Conservation (phyloP, 1,140 invertebrate species). For the Nephila pilipes region DNA sequence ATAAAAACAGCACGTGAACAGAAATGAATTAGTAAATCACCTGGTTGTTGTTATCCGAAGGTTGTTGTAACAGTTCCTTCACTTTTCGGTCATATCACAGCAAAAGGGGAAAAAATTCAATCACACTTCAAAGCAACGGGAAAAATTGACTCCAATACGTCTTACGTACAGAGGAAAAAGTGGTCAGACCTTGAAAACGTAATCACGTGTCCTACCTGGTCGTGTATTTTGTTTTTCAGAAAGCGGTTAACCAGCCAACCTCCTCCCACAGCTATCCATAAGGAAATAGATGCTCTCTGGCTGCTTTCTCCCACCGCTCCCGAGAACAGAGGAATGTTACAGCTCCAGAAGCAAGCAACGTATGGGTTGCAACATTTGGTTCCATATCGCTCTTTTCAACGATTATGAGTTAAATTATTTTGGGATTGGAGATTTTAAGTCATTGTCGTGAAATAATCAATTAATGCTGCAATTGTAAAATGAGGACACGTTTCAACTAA, state of each 20-base stretch:
- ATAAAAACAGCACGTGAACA: not conserved
- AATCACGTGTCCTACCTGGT: slow-evolving; percentile 27
- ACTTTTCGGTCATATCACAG: not conserved
- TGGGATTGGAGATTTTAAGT: too few relatives aligned
- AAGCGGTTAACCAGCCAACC: not conserved
- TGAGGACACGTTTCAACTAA: too few relatives aligned
- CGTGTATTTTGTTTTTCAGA: not conserved
- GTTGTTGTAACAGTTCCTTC: not conserved
- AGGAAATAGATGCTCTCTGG: slow-evolving; percentile 5
- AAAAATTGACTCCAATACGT: not conserved
- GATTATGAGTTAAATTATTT: not conserved
- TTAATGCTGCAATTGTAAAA: too few relatives aligned
- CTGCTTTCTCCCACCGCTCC: slow-evolving; percentile 15
- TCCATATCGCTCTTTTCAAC: not conserved
- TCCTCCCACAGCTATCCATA: not conserved
- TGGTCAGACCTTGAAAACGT: slow-evolving; percentile 35
- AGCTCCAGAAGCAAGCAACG: not conserved
- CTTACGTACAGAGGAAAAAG: not conserved
- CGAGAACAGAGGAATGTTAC: slow-evolving; percentile 15
- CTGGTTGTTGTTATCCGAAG: not conserved
- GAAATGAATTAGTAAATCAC: not conserved
- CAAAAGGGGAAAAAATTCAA: not conserved
- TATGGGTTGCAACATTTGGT: not conserved
- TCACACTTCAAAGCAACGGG: not conserved
- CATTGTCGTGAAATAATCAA: too few relatives aligned